Evolutionary conservation across 2,888 invertebrate species (phyloP).

Genomic region (Galeruca laticollis): DNA sequence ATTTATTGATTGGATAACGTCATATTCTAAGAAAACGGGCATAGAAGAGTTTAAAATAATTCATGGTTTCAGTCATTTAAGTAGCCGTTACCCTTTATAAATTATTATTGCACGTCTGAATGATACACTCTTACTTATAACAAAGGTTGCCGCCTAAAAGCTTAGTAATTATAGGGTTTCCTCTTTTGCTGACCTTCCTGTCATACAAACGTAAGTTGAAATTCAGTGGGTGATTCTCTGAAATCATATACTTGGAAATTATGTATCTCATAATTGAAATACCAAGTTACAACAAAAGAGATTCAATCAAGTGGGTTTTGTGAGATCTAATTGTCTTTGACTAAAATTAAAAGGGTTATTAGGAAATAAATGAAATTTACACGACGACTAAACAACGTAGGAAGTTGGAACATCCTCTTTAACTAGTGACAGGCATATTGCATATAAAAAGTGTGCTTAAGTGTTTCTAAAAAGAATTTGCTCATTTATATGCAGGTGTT

Average conservation of each 20-base stretch:
- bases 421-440: too few species aligned
- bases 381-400: not conserved
- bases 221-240: constrained; percentile 4
- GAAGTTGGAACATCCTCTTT: too few species aligned
- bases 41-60: not conserved
- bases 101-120: constrained; percentile 3
- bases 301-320: not conserved
- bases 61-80: not conserved
- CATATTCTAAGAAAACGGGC: too few species aligned
- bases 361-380: too few species aligned
- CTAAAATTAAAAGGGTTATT: not conserved
- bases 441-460: too few species aligned
- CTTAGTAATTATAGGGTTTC: constrained; percentile 34
- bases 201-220: constrained; percentile 27
- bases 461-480: too few species aligned
- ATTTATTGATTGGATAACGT: too few species aligned
- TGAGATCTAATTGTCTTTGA: not conserved
- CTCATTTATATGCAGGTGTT: too few species aligned
- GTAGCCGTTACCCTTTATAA: not conserved
- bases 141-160: constrained; percentile 35
- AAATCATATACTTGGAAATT: not conserved
- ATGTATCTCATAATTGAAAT: not conserved
- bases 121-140: constrained; percentile 9
- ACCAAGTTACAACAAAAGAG: not conserved
- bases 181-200: constrained; percentile 34